Percentiles rank a stretch among this genome's conserved stretches.
Evolutionary conservation across 2,797 vertebrate species (phyloP).

Genomic region (Gallinago stenura): DNA sequence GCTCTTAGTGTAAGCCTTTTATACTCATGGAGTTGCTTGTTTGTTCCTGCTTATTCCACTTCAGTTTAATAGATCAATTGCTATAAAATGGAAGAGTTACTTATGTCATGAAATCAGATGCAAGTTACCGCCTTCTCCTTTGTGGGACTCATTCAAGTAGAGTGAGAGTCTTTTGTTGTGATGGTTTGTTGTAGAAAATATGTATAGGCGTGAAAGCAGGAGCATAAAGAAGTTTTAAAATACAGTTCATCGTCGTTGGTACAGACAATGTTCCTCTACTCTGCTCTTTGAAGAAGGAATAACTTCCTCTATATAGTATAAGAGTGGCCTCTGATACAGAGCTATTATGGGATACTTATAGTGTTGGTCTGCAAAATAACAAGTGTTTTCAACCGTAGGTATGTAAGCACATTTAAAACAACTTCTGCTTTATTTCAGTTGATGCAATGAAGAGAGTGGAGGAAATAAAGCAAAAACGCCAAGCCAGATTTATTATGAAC

Average conservation of each 20-base stretch:
- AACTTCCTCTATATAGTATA: rapidly evolving
- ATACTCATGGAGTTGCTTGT: neutral
- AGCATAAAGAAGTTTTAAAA: neutral
- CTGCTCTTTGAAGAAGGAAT: neutral
- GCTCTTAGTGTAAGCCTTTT: neutral
- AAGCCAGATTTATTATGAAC: slow-evolving; percentile 95
- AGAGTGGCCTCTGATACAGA: neutral
- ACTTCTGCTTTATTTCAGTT: slow-evolving; percentile 80
- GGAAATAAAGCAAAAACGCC: slow-evolving; percentile 93
- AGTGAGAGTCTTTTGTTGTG: neutral
- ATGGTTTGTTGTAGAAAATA: neutral
- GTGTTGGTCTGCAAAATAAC: neutral
- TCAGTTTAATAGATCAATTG: neutral
- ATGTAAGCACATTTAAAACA: neutral
- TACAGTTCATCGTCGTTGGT: neutral
- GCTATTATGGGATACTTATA: neutral
- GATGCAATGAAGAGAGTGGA: slow-evolving; percentile 95
- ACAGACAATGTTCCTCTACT: neutral
- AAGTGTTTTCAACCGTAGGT: neutral
- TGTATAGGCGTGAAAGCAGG: neutral
- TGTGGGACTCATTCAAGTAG: neutral
- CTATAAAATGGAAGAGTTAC: neutral
- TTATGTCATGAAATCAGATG: neutral
- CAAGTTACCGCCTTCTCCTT: too few relatives aligned
- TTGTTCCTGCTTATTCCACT: neutral